These are phyloP conservation scores for Ophioninae sp. DNA, from an alignment of 2,888 invertebrate genomes.

Conservation along the genomic window DNA sequence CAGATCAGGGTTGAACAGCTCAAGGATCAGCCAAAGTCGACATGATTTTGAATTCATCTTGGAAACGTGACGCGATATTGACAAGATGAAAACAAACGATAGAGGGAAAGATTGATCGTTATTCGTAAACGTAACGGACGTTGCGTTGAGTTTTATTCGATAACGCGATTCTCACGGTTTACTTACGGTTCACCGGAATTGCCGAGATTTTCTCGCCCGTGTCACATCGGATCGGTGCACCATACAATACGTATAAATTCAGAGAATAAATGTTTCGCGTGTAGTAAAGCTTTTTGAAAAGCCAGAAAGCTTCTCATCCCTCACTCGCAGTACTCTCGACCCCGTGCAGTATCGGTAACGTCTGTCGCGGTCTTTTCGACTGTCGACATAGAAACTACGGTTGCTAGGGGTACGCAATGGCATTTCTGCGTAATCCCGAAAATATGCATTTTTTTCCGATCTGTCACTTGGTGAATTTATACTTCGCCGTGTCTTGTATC, in stretches of 20 bases:
- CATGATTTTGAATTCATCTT: neutral
- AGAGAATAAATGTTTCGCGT: conserved; percentile 42
- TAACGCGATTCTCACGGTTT: conserved; percentile 49
- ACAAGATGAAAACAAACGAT: neutral
- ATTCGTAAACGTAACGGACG: conserved; percentile 19
- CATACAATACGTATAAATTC: conserved; percentile 23
- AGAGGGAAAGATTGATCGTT: neutral
- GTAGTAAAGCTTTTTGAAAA: conserved; percentile 11
- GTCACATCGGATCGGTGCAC: conserved; percentile 51
- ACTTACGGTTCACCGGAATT: conserved; percentile 54
- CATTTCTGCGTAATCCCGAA: conserved; percentile 27
- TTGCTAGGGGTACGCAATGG: conserved; percentile 28
- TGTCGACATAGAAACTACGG: conserved; percentile 44
- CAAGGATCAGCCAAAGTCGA: neutral
- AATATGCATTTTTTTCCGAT: neutral
- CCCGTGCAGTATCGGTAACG: conserved; percentile 29
- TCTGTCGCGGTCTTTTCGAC: conserved; percentile 41
- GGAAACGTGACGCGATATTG: neutral
- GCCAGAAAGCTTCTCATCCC: conserved; percentile 39
- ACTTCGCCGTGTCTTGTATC: conserved; percentile 18
- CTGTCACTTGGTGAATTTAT: conserved; percentile 13
- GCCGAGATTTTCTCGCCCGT: conserved; percentile 55
- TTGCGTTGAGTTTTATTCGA: conserved; percentile 32
- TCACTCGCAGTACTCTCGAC: neutral
- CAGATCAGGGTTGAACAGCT: neutral